phyloP scores from a whole-genome alignment of 1,140 invertebrate species.

The Orius insidiosus region DNA sequence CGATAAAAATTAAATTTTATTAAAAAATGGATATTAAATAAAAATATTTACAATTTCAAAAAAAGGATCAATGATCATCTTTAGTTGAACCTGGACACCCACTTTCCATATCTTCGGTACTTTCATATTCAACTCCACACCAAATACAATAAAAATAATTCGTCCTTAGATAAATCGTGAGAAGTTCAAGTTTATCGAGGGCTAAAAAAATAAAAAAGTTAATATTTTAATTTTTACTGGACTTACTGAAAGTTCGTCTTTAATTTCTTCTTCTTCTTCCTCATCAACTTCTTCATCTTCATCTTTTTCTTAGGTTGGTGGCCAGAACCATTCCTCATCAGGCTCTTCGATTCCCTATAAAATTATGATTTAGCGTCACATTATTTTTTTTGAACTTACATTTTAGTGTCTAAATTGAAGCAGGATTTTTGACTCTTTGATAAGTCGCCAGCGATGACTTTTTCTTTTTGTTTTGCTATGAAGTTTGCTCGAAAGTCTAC shows the following conservation, averaged over 20 bases:
- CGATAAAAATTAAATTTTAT: too few relatives aligned
- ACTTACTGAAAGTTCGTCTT: constrained; percentile 21
- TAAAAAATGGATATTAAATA: too few relatives aligned
- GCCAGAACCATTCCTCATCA: constrained; percentile 49
- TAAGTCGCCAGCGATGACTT: constrained; percentile 38
- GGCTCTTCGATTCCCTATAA: constrained; percentile 33
- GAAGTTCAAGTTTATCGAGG: constrained; percentile 38
- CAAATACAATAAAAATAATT: constrained; percentile 61
- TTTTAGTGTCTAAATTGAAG: constrained; percentile 71
- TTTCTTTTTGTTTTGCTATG: constrained; percentile 35
- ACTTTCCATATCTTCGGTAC: constrained; percentile 39
- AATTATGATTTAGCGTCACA: neutral
- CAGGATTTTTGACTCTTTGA: constrained; percentile 57
- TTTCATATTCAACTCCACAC: constrained; percentile 49
- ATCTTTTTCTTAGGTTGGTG: constrained; percentile 24
- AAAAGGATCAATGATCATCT: constrained; percentile 33
- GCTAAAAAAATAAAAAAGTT: constrained; percentile 23
- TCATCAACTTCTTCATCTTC: constrained; percentile 23
- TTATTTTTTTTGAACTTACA: constrained; percentile 34
- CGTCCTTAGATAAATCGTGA: constrained; percentile 47
- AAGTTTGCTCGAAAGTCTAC: constrained; percentile 42
- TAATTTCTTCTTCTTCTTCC: constrained; percentile 23
- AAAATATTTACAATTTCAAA: too few relatives aligned
- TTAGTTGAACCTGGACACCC: constrained; percentile 48
- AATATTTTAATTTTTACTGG: constrained; percentile 3